phyloP scores from a whole-genome alignment of 1,140 invertebrate species.

The Drosophila micromelanica region DNA sequence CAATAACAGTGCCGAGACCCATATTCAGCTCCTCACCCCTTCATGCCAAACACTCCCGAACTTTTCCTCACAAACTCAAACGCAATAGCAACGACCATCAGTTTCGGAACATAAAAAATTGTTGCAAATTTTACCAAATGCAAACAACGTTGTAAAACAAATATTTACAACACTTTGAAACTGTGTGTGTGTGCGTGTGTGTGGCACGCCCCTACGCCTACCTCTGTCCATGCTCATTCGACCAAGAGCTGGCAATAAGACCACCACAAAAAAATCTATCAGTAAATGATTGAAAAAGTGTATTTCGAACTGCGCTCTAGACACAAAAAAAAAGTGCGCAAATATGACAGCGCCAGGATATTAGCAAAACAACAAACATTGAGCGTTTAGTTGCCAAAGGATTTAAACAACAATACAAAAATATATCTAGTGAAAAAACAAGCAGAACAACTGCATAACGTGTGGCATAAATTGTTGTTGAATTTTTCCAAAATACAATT shows the following conservation, averaged over 20 bases:
- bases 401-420: constrained; percentile 36
- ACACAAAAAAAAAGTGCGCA: not conserved
- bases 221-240: constrained; percentile 31
- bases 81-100: constrained; percentile 26
- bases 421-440: constrained; percentile 9
- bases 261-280: constrained; percentile 58
- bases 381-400: constrained; percentile 53
- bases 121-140: constrained; percentile 71
- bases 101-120: constrained; percentile 61
- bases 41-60: constrained; percentile 5
- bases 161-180: constrained; percentile 78
- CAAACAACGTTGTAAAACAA: constrained; percentile 72
- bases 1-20: constrained; percentile 30
- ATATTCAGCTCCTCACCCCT: constrained; percentile 1
- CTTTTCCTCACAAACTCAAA: constrained; percentile 1
- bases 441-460: constrained; percentile 6
- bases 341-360: constrained; percentile 33
- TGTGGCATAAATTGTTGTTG: constrained; percentile 34
- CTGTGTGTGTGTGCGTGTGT: constrained; percentile 30
- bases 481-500: constrained; percentile 9
- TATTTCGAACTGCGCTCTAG: constrained; percentile 28
- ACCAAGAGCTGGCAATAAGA: constrained; percentile 46
- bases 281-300: constrained; percentile 66
- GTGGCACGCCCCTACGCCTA: constrained; percentile 10
- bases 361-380: constrained; percentile 31